Evolutionary conservation across 2,797 vertebrate species (phyloP).

Genomic region (Sebastes alutus): DNA sequence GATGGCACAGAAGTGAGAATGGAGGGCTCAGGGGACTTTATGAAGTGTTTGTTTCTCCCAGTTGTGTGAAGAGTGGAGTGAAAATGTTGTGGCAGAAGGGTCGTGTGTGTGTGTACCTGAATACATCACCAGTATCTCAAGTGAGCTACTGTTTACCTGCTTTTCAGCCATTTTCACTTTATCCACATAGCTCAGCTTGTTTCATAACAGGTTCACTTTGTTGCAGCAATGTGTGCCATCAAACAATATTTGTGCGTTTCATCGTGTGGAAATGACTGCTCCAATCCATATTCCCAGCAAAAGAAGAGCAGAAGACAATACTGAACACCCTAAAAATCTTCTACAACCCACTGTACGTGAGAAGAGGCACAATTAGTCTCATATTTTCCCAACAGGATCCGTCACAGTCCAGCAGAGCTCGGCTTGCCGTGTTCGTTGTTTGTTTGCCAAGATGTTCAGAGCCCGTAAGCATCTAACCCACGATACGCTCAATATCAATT

Average conservation of each 20-base stretch:
- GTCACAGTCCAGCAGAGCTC: slow-evolving; percentile 20
- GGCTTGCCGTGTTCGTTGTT: neutral
- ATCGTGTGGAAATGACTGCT: neutral
- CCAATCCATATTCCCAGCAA: too few species aligned
- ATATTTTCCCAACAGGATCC: slow-evolving; percentile 6
- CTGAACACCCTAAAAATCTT: neutral
- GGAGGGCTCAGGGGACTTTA: neutral
- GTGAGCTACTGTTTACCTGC: neutral
- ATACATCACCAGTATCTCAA: neutral
- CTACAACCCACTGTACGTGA: neutral
- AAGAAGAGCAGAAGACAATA: neutral
- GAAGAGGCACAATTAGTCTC: neutral
- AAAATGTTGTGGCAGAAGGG: neutral
- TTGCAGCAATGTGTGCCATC: neutral
- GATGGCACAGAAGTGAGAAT: neutral
- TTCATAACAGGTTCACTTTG: neutral
- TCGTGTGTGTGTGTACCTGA: neutral
- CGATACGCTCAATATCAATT: neutral
- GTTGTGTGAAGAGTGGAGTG: neutral
- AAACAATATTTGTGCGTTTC: neutral
- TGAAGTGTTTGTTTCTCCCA: neutral
- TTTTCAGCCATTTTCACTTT: neutral
- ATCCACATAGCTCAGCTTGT: too few species aligned
- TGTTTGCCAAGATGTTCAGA: neutral
- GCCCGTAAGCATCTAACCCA: neutral